Conservation (phyloP, 2,113 vertebrate species). For the Campylomormyrus numenius region DNA sequence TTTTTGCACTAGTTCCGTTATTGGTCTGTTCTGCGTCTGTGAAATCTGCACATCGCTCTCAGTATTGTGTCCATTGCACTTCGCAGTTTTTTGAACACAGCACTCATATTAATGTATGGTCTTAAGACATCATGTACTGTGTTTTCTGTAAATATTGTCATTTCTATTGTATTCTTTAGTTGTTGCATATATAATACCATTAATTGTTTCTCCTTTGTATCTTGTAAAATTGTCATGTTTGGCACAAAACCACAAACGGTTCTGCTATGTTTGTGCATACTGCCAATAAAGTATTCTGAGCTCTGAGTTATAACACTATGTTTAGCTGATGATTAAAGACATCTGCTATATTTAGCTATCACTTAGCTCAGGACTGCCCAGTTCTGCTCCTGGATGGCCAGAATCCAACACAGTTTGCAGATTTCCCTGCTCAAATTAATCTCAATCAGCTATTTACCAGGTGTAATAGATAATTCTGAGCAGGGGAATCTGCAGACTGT, state of each 20-base stretch:
- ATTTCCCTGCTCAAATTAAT: neutral
- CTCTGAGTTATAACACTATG: neutral
- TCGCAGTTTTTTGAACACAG: neutral
- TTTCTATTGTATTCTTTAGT: neutral
- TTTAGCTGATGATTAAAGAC: neutral
- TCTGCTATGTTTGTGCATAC: neutral
- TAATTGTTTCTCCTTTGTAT: neutral
- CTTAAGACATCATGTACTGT: neutral
- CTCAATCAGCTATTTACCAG: neutral
- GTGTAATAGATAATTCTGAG: neutral
- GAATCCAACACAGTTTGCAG: neutral
- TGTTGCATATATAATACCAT: neutral
- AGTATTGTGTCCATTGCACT: neutral
- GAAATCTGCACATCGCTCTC: neutral
- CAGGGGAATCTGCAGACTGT: neutral
- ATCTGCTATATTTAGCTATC: neutral
- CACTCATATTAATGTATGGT: neutral
- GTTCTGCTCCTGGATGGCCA: neutral
- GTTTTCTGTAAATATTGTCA: neutral
- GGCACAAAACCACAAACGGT: neutral
- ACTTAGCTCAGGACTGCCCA: neutral
- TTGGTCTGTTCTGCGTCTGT: neutral
- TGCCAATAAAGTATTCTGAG: neutral
- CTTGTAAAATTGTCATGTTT: neutral
- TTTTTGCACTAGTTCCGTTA: neutral